These are phyloP conservation scores for Alca torda DNA, from an alignment of 2,797 vertebrate species.

Conservation along the genomic window DNA sequence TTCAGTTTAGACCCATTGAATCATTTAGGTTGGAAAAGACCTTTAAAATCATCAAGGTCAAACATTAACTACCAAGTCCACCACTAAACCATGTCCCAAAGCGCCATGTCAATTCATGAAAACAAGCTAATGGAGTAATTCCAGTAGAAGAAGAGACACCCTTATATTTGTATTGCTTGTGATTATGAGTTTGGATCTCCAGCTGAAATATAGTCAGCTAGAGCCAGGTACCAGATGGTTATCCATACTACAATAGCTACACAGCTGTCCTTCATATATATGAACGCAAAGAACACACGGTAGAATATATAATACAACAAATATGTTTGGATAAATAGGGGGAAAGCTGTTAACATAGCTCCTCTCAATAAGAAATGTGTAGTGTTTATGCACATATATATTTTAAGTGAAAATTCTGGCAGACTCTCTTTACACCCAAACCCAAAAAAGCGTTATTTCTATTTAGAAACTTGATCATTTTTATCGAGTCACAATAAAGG, in stretches of 20 bases:
- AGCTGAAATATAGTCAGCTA: conserved; percentile 66
- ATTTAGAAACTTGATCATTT: conserved; percentile 51
- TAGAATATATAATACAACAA: conserved; percentile 64
- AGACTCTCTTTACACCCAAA: conserved; percentile 56
- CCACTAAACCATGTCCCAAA: not conserved
- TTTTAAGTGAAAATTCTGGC: conserved; percentile 46
- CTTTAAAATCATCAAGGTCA: not conserved
- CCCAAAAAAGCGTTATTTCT: conserved; percentile 39
- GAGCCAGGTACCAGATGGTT: conserved; percentile 66
- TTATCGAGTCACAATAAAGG: conserved; percentile 57
- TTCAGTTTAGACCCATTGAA: not conserved
- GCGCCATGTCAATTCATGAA: not conserved
- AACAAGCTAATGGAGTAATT: conserved; percentile 49
- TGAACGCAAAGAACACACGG: conserved; percentile 63
- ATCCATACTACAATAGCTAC: conserved; percentile 49
- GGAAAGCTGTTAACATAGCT: conserved; percentile 33
- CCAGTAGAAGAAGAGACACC: conserved; percentile 62
- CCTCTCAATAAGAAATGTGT: conserved; percentile 26
- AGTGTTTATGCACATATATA: not conserved
- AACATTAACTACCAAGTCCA: not conserved
- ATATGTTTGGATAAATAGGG: conserved; percentile 29
- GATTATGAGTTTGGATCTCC: conserved; percentile 67
- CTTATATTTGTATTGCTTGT: conserved; percentile 64
- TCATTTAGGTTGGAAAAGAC: not conserved
- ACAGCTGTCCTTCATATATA: conserved; percentile 66